Evolutionary conservation across 2,888 invertebrate species (phyloP).

Genomic region (Criorhina ranunculi): DNA sequence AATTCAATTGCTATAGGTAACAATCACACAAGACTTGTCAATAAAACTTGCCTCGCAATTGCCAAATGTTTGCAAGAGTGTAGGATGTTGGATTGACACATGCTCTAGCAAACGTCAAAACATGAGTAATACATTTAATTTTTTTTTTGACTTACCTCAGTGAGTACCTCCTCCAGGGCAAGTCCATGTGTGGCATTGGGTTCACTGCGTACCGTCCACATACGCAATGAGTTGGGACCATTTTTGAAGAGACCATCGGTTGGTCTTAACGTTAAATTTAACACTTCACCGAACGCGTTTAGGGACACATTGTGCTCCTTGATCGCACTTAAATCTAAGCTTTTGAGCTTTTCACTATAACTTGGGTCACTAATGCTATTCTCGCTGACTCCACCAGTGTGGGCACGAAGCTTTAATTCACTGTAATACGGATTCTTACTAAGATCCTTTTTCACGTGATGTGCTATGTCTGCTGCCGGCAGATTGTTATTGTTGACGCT

Average conservation of each 20-base stretch:
- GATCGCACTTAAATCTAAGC: conserved; percentile 78
- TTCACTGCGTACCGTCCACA: conserved; percentile 92
- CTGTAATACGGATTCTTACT: conserved; percentile 84
- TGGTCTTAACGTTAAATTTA: conserved; percentile 90
- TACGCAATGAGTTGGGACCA: conserved; percentile 87
- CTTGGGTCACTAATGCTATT: conserved; percentile 78
- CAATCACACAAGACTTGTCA: conserved; percentile 37
- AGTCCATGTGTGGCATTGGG: conserved; percentile 91
- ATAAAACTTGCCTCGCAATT: conserved; percentile 35
- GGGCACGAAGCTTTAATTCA: conserved; percentile 80
- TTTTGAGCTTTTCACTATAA: conserved; percentile 77
- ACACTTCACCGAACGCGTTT: conserved; percentile 91
- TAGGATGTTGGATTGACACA: conserved; percentile 48
- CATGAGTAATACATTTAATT: conserved; percentile 27
- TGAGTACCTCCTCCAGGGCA: conserved; percentile 90
- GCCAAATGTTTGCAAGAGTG: conserved; percentile 28
- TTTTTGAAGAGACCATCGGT: conserved; percentile 92
- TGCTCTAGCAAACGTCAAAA: conserved; percentile 22
- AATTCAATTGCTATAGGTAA: conserved; percentile 55
- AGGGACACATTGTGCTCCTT: conserved; percentile 88
- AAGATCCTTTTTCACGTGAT: conserved; percentile 85
- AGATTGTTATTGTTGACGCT: conserved; percentile 85
- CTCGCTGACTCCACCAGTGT: conserved; percentile 68
- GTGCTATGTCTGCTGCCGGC: conserved; percentile 81
- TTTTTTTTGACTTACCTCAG: conserved; percentile 80